Percentiles rank a stretch among this genome's conserved stretches.
Conservation (phyloP, 2,888 invertebrate species). For the Allophyes oxyacanthae region DNA sequence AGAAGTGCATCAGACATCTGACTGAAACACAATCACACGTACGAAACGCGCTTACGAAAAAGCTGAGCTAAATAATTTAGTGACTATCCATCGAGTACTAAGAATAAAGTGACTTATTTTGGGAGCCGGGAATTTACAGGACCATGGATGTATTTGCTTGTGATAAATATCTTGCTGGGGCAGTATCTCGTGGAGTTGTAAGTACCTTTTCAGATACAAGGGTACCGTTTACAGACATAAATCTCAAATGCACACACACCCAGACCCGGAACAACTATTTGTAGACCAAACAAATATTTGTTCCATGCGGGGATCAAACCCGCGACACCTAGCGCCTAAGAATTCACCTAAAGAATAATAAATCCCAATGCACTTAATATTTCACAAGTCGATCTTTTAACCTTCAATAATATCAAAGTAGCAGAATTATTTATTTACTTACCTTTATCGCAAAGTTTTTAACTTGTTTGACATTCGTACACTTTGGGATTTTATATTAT, state of each 20-base stretch:
- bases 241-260: no score
- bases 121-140: conserved; percentile 26
- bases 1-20: no score
- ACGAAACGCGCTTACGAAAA: conserved; percentile 47
- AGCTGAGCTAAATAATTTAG: conserved; percentile 52
- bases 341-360: neutral
- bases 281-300: no score
- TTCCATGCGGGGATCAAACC: no score
- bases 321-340: no score
- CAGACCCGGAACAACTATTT: no score
- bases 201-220: no score
- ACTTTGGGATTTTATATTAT: conserved; percentile 26
- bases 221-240: no score
- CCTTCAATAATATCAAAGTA: conserved; percentile 21
- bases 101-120: conserved; percentile 47
- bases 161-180: conserved; percentile 9
- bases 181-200: neutral
- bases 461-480: conserved; percentile 57
- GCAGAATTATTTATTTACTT: conserved; percentile 30
- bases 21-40: conserved; percentile 36
- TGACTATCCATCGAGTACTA: conserved; percentile 7
- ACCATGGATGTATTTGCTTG: conserved; percentile 21
- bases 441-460: conserved; percentile 26
- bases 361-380: conserved; percentile 5
- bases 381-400: neutral